Evolutionary conservation across 2,888 invertebrate species (phyloP).

Genomic region (Cryptosula pallasiana): DNA sequence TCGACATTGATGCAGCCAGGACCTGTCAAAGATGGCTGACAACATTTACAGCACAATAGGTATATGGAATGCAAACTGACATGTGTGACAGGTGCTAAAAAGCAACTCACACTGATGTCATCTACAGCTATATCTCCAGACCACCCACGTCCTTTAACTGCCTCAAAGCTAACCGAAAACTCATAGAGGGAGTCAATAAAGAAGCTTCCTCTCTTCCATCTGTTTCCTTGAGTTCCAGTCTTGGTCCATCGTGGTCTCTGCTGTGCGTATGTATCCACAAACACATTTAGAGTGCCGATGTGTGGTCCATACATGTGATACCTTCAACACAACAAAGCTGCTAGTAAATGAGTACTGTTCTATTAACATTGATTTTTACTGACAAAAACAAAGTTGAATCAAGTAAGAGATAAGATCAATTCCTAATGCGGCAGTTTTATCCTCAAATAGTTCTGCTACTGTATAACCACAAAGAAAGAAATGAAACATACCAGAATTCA

Average conservation of each 20-base stretch:
- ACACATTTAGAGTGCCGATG: slow-evolving; percentile 28
- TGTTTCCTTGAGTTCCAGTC: slow-evolving; percentile 33
- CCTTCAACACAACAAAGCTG: too few relatives aligned
- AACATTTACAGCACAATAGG: too few relatives aligned
- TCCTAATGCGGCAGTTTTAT: too few relatives aligned
- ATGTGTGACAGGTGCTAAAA: not conserved
- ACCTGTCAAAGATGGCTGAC: too few relatives aligned
- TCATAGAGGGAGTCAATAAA: slow-evolving; percentile 12
- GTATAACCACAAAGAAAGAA: too few relatives aligned
- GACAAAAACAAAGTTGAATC: too few relatives aligned
- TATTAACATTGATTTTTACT: too few relatives aligned
- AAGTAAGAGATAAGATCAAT: too few relatives aligned
- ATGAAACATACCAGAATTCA: slow-evolving; percentile 36
- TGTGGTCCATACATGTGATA: slow-evolving; percentile 29
- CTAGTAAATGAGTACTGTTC: too few relatives aligned
- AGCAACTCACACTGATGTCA: slow-evolving; percentile 26
- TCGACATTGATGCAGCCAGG: too few relatives aligned
- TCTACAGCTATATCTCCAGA: slow-evolving; percentile 30
- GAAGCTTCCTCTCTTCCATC: slow-evolving; percentile 21
- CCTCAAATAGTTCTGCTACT: too few relatives aligned
- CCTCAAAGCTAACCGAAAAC: slow-evolving; percentile 27
- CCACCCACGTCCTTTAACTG: slow-evolving; percentile 25
- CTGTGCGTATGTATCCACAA: slow-evolving; percentile 23
- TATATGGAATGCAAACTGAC: not conserved
- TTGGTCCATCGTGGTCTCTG: slow-evolving; percentile 32